These are phyloP conservation scores for Zelostemma sp. DNA, from an alignment of 1,140 invertebrate genomes.

Conservation along the genomic window DNA sequence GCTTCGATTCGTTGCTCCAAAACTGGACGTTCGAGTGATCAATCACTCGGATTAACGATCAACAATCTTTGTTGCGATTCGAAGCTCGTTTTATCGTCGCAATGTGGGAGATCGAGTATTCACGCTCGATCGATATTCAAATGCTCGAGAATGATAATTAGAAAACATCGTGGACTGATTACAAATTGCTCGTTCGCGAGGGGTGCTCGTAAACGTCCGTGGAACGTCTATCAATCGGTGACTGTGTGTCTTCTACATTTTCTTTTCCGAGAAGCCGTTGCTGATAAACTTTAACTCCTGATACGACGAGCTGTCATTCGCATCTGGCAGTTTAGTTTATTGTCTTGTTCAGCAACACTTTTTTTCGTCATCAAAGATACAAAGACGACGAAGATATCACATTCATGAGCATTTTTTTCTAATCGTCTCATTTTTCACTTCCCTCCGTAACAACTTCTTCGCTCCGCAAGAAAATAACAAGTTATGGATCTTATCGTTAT, in stretches of 20 bases:
- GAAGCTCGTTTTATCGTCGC: not conserved
- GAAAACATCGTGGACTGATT: not conserved
- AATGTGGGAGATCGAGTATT: not conserved
- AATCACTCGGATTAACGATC: not conserved
- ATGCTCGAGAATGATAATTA: not conserved
- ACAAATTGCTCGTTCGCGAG: not conserved
- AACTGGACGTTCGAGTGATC: not conserved
- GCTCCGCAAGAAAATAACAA: not conserved
- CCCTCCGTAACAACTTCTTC: not conserved
- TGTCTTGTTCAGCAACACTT: not conserved
- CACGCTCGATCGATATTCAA: not conserved
- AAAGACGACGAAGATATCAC: no score
- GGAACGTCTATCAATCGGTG: not conserved
- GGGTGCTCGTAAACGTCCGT: not conserved
- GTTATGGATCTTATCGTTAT: no score
- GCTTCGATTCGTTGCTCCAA: no score
- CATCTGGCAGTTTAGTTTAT: not conserved
- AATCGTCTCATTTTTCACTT: no score
- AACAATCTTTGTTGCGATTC: not conserved
- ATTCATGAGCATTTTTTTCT: no score
- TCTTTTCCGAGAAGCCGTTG: not conserved
- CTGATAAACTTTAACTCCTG: not conserved
- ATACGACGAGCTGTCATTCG: not conserved
- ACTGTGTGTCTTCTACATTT: not conserved
- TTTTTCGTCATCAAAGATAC: not conserved